Evolutionary conservation across 2,797 vertebrate species (phyloP).

Genomic region (Takifugu ocellatus): DNA sequence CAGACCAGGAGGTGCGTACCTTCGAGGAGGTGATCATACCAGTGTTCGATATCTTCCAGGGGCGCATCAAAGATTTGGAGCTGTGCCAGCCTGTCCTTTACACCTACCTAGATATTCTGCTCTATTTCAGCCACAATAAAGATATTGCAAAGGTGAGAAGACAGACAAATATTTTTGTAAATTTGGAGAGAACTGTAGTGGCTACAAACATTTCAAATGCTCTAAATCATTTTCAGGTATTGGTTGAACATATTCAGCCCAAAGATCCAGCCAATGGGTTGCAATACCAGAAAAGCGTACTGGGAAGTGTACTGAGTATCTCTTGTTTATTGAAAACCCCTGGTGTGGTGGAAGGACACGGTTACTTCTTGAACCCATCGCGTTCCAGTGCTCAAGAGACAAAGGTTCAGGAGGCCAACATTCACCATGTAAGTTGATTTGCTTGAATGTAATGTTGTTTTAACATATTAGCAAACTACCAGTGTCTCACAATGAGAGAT

Average conservation of each 20-base stretch:
- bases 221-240: conserved; percentile 73
- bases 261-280: conserved; percentile 91
- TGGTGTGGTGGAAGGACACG: conserved; percentile 91
- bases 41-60: conserved; percentile 86
- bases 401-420: conserved; percentile 95
- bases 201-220: neutral
- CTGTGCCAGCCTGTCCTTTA: conserved; percentile 92
- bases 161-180: too few relatives aligned
- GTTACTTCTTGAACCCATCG: conserved; percentile 92
- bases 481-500: neutral
- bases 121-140: conserved; percentile 92
- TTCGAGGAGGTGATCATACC: conserved; percentile 94
- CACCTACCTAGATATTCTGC: conserved; percentile 87
- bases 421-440: conserved; percentile 85
- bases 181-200: neutral
- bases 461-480: neutral
- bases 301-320: conserved; percentile 85
- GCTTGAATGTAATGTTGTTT: neutral
- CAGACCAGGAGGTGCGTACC: conserved; percentile 92
- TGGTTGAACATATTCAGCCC: conserved; percentile 91
- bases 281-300: conserved; percentile 92
- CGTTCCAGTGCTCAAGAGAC: conserved; percentile 95
- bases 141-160: conserved; percentile 85
- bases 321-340: conserved; percentile 95
- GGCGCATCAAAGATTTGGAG: conserved; percentile 89